These are phyloP conservation scores for Drosophila insularis DNA, from an alignment of 1,140 invertebrate genomes.

Conservation along the genomic window DNA sequence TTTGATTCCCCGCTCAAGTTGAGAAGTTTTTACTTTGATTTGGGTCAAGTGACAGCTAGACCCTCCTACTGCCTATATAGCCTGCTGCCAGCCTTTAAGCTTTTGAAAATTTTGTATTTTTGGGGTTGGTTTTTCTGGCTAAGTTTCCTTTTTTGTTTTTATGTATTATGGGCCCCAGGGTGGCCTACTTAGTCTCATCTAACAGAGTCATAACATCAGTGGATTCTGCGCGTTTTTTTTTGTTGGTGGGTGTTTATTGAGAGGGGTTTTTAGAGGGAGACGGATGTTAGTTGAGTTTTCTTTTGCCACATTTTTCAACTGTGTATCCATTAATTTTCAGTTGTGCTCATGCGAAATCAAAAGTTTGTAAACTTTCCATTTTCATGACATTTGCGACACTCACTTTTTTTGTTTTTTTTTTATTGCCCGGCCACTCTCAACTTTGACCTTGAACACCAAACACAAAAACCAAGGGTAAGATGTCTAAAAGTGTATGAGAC, in stretches of 20 bases:
- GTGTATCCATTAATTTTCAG: conserved; percentile 4
- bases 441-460: conserved; percentile 68
- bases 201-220: conserved; percentile 18
- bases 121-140: neutral
- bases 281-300: too few species aligned
- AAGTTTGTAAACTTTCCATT: conserved; percentile 7
- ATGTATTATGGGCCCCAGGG: conserved; percentile 15
- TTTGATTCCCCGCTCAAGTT: neutral
- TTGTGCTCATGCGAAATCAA: neutral
- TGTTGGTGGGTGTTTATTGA: neutral
- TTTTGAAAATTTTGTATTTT: conserved; percentile 8
- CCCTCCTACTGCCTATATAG: neutral
- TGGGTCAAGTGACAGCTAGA: conserved; percentile 51
- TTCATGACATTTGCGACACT: conserved; percentile 10
- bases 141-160: conserved; percentile 17
- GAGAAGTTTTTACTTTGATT: conserved; percentile 45
- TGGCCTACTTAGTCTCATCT: conserved; percentile 21
- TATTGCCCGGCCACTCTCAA: conserved; percentile 35
- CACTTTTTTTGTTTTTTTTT: neutral
- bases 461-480: conserved; percentile 17
- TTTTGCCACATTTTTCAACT: neutral
- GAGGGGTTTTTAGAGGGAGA: too few species aligned
- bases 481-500: conserved; percentile 18
- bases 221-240: conserved; percentile 56
- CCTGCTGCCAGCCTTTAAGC: neutral